Evolutionary conservation across 2,888 invertebrate genomes (phyloP), one percentile per base, ranked within the genome.

Genomic region (Chrysolina oricalcia): DNA sequence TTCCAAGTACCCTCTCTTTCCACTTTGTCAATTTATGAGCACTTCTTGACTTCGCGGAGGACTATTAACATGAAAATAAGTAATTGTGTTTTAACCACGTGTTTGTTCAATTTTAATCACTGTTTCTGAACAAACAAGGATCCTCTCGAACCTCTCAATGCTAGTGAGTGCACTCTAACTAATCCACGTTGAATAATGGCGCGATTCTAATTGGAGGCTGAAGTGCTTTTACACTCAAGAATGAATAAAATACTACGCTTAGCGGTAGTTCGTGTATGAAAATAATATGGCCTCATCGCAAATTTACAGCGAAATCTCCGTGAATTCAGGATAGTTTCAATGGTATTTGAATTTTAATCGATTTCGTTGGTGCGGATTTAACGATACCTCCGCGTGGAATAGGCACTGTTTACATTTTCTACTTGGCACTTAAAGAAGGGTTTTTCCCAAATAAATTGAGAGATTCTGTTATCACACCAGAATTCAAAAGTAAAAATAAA

Each of bases 171-270:
- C 68, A 68, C 68, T 68, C 56, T 19, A 53, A 68, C 53, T 68
- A 59, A 27, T 68, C 19, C 56, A 68, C 41, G 9, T 21, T 53
- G 53, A 68, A 53, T 68, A 68, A 65, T 63, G 65, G 48, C 19
- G 50, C 41, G 53, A 48, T 53, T 50, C 56, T 71, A 65, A 71
- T 71, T 71, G 71, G 53, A 41, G 41, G 50, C 53, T 65, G 43
- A 48, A 71, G 71, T 71, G 71, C 71, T 65, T 71, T 71, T 65
- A 71, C 71, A 71, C 71, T 56, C 53, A 53, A 50, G 70, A 71
- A 65, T 53, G 65, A 65, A 65, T 53, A 71, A 65, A 23, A 71
- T 41, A 19, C 41, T 19, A 23, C 40, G 65, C 64, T 63, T 65
- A 15, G 40, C 64, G 50, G 68, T 68, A 40, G 53, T 35, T 53